Evolutionary conservation across 2,113 vertebrate genomes (phyloP).

Genomic region (Bufo bufo): DNA sequence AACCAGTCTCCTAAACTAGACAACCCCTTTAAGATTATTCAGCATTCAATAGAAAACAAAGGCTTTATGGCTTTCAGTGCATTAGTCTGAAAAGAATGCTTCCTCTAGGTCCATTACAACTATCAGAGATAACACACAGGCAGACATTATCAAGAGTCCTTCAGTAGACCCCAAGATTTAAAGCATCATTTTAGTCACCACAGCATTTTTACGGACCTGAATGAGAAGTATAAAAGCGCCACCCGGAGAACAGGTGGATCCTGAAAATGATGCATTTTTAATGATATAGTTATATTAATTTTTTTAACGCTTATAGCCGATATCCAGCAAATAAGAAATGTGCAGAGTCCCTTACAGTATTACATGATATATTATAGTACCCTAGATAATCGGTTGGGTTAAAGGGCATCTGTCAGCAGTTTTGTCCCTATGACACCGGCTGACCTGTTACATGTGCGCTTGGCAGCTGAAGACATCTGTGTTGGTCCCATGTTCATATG

Average conservation of each 20-base stretch:
- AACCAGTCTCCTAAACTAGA: no score
- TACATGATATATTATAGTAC: not conserved
- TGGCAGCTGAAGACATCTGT: no score
- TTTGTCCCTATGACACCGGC: no score
- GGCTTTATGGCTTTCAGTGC: not conserved
- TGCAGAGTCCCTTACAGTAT: not conserved
- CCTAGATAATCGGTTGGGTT: no score
- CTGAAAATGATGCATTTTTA: not conserved
- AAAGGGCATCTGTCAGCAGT: no score
- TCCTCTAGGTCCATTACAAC: not conserved
- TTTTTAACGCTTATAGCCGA: constrained; percentile 11
- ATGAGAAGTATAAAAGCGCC: not conserved
- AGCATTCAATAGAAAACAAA: not conserved
- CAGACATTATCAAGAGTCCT: not conserved
- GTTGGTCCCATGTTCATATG: no score
- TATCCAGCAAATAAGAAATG: not conserved
- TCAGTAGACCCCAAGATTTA: constrained; percentile 6
- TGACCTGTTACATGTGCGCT: no score
- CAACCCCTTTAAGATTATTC: not conserved
- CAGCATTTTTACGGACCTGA: constrained; percentile 3
- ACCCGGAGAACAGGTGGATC: constrained; percentile 4
- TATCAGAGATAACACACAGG: not conserved
- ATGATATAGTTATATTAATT: not conserved
- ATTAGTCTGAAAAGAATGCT: not conserved
- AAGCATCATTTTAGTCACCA: constrained; percentile 13